Percentiles rank a stretch among this genome's conserved stretches.
phyloP scores from a whole-genome alignment of 64 coral and sea anemone species.

The Hydrozoanthus tunicans region DNA sequence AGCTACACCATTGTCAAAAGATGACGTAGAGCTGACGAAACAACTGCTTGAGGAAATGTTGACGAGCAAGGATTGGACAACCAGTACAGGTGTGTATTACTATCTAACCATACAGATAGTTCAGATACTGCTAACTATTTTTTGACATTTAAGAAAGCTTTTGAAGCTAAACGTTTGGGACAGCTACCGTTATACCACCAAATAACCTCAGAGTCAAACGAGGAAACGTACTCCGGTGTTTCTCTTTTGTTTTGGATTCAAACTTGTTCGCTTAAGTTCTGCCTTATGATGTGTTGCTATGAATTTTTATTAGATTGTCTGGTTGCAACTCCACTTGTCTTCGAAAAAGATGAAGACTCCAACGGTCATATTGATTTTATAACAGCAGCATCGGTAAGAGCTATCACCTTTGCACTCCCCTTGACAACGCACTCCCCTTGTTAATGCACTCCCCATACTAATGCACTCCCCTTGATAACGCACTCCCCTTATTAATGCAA shows the following conservation, averaged over 20 bases:
- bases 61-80: neutral
- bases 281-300: neutral
- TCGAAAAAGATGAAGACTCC: slow-evolving; percentile 96
- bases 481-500: too few species aligned
- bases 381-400: slow-evolving; percentile 75
- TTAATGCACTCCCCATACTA: too few species aligned
- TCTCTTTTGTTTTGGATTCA: neutral
- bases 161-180: neutral
- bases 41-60: slow-evolving; percentile 50
- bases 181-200: too few species aligned
- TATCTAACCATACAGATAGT: neutral
- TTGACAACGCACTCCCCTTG: too few species aligned
- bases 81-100: slow-evolving; percentile 2
- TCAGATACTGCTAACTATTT: neutral
- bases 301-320: slow-evolving; percentile 48
- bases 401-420: too few species aligned
- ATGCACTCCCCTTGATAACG: too few species aligned
- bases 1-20: slow-evolving; percentile 24
- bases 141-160: neutral
- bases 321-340: slow-evolving; percentile 59
- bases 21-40: slow-evolving; percentile 53
- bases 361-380: slow-evolving; percentile 99
- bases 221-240: too few species aligned
- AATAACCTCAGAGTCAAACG: too few species aligned
- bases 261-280: neutral